Conservation (phyloP, 2,888 invertebrate genomes). For the Drosophila emarginata region DNA sequence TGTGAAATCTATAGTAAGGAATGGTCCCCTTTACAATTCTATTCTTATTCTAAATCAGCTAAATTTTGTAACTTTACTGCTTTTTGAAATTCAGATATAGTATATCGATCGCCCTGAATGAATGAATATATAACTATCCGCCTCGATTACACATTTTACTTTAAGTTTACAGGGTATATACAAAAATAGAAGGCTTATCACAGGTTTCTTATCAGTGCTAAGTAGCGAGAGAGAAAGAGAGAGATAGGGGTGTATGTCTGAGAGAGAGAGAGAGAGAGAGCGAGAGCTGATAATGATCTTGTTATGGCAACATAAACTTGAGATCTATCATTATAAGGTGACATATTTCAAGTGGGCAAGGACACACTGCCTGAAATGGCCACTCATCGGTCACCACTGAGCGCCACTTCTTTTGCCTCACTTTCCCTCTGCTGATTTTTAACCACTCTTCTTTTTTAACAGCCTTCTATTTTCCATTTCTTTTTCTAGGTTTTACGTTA, state of each 20-base stretch:
- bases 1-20: too few relatives aligned
- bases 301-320: slow-evolving; percentile 8
- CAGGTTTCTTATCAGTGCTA: slow-evolving; percentile 37
- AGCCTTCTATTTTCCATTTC: neutral
- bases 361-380: neutral
- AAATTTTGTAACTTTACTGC: too few relatives aligned
- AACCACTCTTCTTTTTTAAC: neutral
- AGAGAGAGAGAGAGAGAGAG: slow-evolving; percentile 6
- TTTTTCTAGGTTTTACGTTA: neutral
- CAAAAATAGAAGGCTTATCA: slow-evolving; percentile 51
- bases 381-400: neutral
- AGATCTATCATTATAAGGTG: slow-evolving; percentile 1
- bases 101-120: too few relatives aligned
- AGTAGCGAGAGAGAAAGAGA: slow-evolving; percentile 12
- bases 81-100: too few relatives aligned
- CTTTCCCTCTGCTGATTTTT: neutral
- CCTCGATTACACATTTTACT: neutral
- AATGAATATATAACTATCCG: too few relatives aligned
- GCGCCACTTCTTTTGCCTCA: neutral
- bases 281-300: slow-evolving; percentile 3
- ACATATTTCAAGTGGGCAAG: neutral
- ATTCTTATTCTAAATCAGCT: too few relatives aligned
- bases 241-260: slow-evolving; percentile 7
- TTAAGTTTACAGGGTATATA: slow-evolving; percentile 31
- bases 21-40: too few relatives aligned